Evolutionary conservation across 2,888 invertebrate genomes (phyloP).

Genomic region (Callinectes sapidus): DNA sequence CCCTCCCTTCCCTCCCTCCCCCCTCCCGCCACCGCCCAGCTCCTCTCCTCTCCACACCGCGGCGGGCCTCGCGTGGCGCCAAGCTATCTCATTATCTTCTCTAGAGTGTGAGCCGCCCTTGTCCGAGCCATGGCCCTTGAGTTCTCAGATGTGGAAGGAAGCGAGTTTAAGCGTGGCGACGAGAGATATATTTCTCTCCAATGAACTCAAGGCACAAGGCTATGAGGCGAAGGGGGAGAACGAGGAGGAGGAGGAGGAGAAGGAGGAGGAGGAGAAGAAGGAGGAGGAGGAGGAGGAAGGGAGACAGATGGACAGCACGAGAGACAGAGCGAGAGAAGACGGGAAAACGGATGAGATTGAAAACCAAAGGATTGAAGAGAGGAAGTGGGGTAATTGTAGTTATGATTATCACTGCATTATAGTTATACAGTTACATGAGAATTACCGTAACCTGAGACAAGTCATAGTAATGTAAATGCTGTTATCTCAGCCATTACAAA

Average conservation of each 20-base stretch:
- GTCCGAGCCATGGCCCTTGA: slow-evolving; percentile 59
- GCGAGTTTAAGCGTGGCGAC: slow-evolving; percentile 68
- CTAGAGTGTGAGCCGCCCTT: slow-evolving; percentile 47
- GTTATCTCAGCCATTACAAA: slow-evolving; percentile 35
- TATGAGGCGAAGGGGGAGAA: slow-evolving; percentile 6
- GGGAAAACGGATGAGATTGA: not conserved
- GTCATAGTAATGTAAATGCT: slow-evolving; percentile 55
- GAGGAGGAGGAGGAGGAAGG: not conserved
- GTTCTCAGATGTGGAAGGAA: slow-evolving; percentile 68
- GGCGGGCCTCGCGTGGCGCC: slow-evolving; percentile 7
- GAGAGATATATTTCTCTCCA: slow-evolving; percentile 66
- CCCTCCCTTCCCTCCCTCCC: not conserved
- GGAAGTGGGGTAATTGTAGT: slow-evolving; percentile 46
- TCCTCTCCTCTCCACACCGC: slow-evolving; percentile 21
- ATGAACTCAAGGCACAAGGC: slow-evolving; percentile 65
- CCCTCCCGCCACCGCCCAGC: not conserved
- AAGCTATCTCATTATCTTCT: slow-evolving; percentile 30
- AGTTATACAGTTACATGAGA: slow-evolving; percentile 68
- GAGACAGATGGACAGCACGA: slow-evolving; percentile 2
- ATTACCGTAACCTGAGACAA: slow-evolving; percentile 67
- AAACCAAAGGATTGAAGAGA: not conserved
- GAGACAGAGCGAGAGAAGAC: not conserved
- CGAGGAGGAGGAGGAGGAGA: not conserved
- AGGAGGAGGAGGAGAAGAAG: not conserved
- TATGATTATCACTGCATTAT: slow-evolving; percentile 70